A percentile compares a stretch with the other conserved stretches of the same genome.
Conservation (phyloP, 2,888 invertebrate genomes). For the Eubasilissa splendida region DNA sequence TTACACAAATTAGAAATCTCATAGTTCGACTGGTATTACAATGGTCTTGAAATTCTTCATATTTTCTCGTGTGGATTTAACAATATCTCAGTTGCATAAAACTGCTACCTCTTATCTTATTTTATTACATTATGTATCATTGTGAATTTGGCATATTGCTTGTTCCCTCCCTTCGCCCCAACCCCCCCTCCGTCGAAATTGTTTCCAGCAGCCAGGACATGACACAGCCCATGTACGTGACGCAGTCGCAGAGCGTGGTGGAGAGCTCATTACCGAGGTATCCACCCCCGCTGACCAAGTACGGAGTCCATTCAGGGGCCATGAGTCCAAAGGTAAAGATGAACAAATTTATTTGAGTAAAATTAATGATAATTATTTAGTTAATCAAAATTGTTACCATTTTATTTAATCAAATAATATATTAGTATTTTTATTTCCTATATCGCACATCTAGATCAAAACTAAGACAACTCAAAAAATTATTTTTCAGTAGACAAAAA, state of each 20-base stretch:
- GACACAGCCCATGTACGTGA: constrained; percentile 29
- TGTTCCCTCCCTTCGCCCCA: constrained; percentile 27
- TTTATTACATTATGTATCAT: constrained; percentile 2
- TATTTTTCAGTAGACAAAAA: no score
- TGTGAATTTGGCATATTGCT: constrained; percentile 35
- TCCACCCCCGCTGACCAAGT: constrained; percentile 30
- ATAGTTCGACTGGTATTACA: no score
- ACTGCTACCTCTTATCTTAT: no score
- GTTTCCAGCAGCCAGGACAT: constrained; percentile 21
- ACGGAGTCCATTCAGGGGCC: constrained; percentile 38
- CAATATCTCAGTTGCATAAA: no score
- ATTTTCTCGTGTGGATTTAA: no score
- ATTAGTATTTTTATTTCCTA: no score
- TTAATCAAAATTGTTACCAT: no score
- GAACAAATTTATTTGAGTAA: not conserved
- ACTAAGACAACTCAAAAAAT: no score
- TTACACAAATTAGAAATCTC: no score
- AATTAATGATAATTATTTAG: not conserved
- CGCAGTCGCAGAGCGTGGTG: constrained; percentile 35
- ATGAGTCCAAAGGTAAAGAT: constrained; percentile 47
- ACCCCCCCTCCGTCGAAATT: not conserved
- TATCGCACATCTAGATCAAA: no score
- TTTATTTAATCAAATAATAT: no score
- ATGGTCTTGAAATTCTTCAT: no score
- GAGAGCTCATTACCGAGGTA: constrained; percentile 22